Percentiles rank a stretch among this genome's conserved stretches.
phyloP scores from a whole-genome alignment of 2,888 invertebrate genomes.

The Ectemnius lituratus region DNA sequence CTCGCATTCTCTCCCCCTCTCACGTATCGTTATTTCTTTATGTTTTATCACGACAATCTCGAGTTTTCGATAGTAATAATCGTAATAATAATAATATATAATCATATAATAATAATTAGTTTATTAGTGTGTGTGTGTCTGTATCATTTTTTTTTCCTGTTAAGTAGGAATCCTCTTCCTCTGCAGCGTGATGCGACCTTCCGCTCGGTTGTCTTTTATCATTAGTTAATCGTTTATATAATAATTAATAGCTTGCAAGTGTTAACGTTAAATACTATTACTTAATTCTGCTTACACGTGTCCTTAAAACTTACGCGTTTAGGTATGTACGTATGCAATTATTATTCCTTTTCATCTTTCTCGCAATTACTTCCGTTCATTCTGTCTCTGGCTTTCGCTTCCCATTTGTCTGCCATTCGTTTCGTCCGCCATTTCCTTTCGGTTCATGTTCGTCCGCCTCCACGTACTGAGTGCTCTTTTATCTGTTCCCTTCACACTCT shows the following conservation, averaged over 20 bases:
- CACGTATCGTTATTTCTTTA: constrained; percentile 53
- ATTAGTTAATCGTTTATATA: constrained; percentile 75
- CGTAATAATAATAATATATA: constrained; percentile 69
- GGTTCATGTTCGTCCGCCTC: neutral
- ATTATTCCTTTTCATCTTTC: constrained; percentile 42
- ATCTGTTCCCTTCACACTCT: neutral
- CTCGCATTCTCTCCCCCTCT: constrained; percentile 42
- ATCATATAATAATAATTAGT: constrained; percentile 71
- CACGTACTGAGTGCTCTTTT: neutral
- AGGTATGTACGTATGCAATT: constrained; percentile 73
- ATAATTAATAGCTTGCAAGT: constrained; percentile 77
- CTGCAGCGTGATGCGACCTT: constrained; percentile 65
- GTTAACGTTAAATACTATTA: constrained; percentile 77
- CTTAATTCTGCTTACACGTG: constrained; percentile 73
- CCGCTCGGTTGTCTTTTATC: constrained; percentile 63
- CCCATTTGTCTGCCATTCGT: constrained; percentile 19
- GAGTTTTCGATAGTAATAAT: constrained; percentile 74
- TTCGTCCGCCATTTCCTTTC: neutral
- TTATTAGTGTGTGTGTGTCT: constrained; percentile 67
- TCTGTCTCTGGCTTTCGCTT: neutral
- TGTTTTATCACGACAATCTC: constrained; percentile 74
- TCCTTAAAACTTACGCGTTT: constrained; percentile 73
- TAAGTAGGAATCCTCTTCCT: constrained; percentile 65
- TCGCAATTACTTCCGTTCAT: neutral
- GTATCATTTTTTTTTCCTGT: constrained; percentile 45